A percentile compares a stretch with the other conserved stretches of the same genome.
Evolutionary conservation across 2,113 vertebrate species (phyloP).

Genomic region (Merops nubicus): DNA sequence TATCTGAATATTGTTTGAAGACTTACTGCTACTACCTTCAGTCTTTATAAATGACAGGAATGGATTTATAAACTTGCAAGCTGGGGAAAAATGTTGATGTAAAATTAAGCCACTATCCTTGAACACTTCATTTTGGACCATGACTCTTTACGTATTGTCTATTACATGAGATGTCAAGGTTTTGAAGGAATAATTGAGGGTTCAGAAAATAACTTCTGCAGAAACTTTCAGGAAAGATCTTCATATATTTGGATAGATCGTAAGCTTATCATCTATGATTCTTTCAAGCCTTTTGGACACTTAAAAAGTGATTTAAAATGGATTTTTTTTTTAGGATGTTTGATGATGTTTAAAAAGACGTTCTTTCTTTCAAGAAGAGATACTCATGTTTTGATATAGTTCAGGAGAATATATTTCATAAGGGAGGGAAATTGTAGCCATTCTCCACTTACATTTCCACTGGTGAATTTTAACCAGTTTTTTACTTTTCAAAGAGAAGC

Average conservation of each 20-base stretch:
- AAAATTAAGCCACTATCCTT: background rate
- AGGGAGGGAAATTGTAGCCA: background rate
- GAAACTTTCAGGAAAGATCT: background rate
- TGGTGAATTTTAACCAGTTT: background rate
- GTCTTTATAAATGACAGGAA: background rate
- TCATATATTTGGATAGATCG: background rate
- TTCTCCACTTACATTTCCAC: background rate
- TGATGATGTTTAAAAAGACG: background rate
- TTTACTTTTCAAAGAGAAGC: background rate
- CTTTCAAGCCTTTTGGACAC: background rate
- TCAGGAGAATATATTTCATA: background rate
- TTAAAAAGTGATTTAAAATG: background rate
- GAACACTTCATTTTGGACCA: background rate
- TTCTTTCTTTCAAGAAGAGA: background rate
- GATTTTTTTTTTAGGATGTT: background rate
- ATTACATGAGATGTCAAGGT: background rate
- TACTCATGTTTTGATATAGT: background rate
- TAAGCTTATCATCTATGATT: background rate
- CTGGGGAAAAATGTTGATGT: background rate
- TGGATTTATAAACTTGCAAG: background rate
- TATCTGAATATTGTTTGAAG: background rate
- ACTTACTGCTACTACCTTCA: background rate
- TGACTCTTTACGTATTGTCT: background rate
- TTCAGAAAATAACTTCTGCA: background rate
- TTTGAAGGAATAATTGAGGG: background rate